These are phyloP conservation scores for Sphenodon punctatus DNA, from an alignment of 2,797 vertebrate genomes.

Conservation along the genomic window DNA sequence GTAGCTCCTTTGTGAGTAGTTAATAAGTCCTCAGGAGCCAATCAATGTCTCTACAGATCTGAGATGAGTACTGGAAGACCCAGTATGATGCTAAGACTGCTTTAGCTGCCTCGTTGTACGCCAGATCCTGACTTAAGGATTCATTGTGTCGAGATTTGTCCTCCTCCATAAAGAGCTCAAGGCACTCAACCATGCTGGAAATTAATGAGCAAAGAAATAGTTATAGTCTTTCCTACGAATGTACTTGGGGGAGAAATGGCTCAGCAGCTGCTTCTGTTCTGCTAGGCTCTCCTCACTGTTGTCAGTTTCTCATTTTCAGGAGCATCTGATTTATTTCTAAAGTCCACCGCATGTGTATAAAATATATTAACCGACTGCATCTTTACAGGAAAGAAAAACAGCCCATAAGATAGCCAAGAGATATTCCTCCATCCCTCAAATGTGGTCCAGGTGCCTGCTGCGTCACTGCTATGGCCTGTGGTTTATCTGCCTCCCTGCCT, in stretches of 20 bases:
- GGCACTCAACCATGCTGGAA: background rate
- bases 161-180: background rate
- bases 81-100: background rate
- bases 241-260: background rate
- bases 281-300: background rate
- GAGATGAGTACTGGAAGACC: background rate
- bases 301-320: background rate
- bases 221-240: background rate
- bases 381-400: conserved; percentile 92
- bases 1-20: background rate
- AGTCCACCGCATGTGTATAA: no score
- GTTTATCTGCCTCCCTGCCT: conserved; percentile 97
- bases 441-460: conserved; percentile 98
- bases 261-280: accelerated
- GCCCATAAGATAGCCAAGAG: conserved; percentile 95
- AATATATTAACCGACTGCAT: background rate
- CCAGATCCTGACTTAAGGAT: background rate
- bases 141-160: background rate
- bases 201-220: background rate
- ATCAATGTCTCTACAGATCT: background rate
- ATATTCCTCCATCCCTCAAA: conserved; percentile 94
- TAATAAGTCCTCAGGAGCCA: background rate
- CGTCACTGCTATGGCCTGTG: conserved; percentile 96
- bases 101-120: background rate
- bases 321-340: background rate